A percentile compares a stretch with the other conserved stretches of the same genome.
Evolutionary conservation across 2,797 vertebrate species (phyloP).

Genomic region (Tokudaia tokunoshimensis): DNA sequence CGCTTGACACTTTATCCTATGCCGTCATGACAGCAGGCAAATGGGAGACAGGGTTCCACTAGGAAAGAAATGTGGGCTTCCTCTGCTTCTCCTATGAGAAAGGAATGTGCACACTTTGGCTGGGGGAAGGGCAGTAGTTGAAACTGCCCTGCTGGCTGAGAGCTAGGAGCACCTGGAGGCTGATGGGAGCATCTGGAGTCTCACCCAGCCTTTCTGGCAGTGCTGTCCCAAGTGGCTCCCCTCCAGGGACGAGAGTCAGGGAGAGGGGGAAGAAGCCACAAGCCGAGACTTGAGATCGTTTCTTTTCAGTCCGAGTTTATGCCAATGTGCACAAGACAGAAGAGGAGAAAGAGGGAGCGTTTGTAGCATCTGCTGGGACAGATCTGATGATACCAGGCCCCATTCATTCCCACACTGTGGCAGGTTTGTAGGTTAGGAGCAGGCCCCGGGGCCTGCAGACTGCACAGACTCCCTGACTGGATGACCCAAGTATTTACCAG

Average conservation of each 20-base stretch:
- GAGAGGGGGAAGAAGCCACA: background rate
- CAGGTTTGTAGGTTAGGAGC: rapidly evolving
- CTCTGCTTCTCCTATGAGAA: background rate
- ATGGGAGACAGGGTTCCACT: background rate
- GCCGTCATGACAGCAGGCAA: background rate
- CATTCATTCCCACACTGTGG: background rate
- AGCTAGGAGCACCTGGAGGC: rapidly evolving
- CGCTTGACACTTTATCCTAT: rapidly evolving
- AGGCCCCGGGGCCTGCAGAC: background rate
- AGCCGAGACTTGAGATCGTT: background rate
- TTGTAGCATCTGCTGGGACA: background rate
- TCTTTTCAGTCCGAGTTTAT: background rate
- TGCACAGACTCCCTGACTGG: rapidly evolving
- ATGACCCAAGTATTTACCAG: rapidly evolving
- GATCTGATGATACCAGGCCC: no score
- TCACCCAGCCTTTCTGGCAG: background rate
- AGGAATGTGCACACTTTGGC: background rate
- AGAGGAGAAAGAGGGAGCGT: background rate
- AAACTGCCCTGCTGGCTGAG: background rate
- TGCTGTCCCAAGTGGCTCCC: background rate
- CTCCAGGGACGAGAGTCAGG: background rate
- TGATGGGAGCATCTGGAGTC: no score
- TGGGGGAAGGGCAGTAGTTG: rapidly evolving
- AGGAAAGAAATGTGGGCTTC: background rate
- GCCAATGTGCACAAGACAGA: background rate